Conservation (phyloP, 2,888 invertebrate genomes). For the Notodonta ziczac region DNA sequence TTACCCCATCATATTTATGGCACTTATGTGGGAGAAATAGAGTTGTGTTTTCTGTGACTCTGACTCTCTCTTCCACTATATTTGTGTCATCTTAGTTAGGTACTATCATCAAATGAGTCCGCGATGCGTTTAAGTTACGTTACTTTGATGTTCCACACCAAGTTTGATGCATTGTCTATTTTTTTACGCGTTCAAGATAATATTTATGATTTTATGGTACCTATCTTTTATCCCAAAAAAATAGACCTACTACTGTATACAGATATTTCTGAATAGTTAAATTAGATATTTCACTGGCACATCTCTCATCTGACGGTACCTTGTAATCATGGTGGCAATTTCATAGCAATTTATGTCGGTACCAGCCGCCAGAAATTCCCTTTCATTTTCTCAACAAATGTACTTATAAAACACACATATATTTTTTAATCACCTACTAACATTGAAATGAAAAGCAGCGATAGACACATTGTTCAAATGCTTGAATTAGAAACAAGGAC, state of each 20-base stretch:
- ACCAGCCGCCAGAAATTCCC: constrained; percentile 14
- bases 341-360: constrained; percentile 3
- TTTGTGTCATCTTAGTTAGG: constrained; percentile 14
- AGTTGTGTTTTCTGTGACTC: constrained; percentile 8
- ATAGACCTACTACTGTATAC: no score
- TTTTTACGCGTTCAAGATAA: no score
- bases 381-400: constrained; percentile 24
- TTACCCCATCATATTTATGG: constrained; percentile 5
- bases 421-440: not conserved
- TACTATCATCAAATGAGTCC: constrained; percentile 15
- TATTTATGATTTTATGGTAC: no score
- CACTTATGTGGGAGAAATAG: constrained; percentile 6
- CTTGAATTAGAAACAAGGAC: no score
- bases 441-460: no score
- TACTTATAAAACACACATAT: constrained; percentile 20
- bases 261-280: no score
- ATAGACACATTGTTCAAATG: no score
- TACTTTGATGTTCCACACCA: not conserved
- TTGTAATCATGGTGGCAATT: constrained; percentile 13
- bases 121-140: constrained; percentile 1
- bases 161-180: no score
- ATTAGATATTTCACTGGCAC: not conserved
- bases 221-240: no score
- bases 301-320: not conserved
- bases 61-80: not conserved